These are phyloP conservation scores for Macaria liturata DNA, from an alignment of 2,888 invertebrate genomes.

Conservation along the genomic window DNA sequence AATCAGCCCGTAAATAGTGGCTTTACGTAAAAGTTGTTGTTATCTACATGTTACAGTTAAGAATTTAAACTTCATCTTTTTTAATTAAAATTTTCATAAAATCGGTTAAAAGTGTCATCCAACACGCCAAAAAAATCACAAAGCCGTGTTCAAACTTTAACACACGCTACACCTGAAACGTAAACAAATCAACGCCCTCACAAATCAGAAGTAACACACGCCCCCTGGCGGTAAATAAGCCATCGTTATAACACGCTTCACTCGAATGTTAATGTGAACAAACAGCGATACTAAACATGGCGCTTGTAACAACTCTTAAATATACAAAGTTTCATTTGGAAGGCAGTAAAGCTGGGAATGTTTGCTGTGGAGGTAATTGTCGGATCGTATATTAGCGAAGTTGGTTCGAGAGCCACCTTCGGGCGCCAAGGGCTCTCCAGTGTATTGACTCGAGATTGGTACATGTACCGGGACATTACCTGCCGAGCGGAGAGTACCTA, in stretches of 20 bases:
- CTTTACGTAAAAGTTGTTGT: too few species aligned
- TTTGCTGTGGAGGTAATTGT: constrained; percentile 57
- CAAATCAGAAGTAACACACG: constrained; percentile 27
- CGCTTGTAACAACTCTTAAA: constrained; percentile 51
- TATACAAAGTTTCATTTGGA: constrained; percentile 47
- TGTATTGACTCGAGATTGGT: constrained; percentile 35
- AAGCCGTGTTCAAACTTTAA: too few species aligned
- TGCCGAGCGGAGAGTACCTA: constrained; percentile 5
- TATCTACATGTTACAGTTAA: too few species aligned
- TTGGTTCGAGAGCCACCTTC: constrained; percentile 38
- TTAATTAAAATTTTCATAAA: too few species aligned
- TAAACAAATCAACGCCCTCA: neutral
- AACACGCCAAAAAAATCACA: too few species aligned
- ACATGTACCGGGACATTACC: constrained; percentile 28
- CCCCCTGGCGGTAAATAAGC: constrained; percentile 46
- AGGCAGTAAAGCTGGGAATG: constrained; percentile 45
- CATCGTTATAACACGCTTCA: constrained; percentile 44
- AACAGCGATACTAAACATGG: constrained; percentile 51
- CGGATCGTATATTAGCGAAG: constrained; percentile 54
- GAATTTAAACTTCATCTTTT: too few species aligned
- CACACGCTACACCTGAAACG: too few species aligned
- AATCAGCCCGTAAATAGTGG: too few species aligned
- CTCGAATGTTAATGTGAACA: constrained; percentile 46
- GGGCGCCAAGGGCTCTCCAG: constrained; percentile 29
- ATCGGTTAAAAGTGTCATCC: too few species aligned